A percentile compares a stretch with the other conserved stretches of the same genome.
phyloP scores from a whole-genome alignment of 2,113 vertebrate species.

The Charina bottae region DNA sequence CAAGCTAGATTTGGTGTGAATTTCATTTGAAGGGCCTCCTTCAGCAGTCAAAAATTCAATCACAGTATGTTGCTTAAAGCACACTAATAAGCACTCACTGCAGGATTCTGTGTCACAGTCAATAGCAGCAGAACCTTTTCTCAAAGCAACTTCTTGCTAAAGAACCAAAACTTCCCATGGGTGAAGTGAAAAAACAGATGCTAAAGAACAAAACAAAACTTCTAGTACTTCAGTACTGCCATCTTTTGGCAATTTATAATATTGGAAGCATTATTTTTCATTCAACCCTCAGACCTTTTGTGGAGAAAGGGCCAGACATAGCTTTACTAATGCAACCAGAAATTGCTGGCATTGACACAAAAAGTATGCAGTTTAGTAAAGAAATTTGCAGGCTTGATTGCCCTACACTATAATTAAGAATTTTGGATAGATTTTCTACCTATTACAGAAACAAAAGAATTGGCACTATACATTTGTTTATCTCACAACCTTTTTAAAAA shows the following conservation, averaged over 20 bases:
- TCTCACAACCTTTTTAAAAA: too few relatives aligned
- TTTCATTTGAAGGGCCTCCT: background rate
- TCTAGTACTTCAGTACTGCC: background rate
- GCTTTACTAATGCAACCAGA: background rate
- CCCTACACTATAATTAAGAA: background rate
- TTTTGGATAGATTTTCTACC: background rate
- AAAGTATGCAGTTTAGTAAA: background rate
- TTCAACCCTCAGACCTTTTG: background rate
- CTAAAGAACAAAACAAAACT: background rate
- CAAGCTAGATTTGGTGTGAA: background rate
- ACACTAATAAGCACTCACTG: background rate
- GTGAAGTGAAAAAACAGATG: background rate
- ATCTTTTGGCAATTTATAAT: background rate
- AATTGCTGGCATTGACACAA: background rate
- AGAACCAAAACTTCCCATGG: background rate
- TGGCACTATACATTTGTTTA: background rate
- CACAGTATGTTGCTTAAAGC: background rate
- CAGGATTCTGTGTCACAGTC: background rate
- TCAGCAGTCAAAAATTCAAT: background rate
- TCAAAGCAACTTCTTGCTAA: background rate
- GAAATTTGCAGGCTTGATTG: background rate
- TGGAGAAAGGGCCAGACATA: background rate
- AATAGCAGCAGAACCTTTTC: background rate
- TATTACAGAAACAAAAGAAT: background rate
- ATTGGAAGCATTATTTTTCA: background rate